phyloP scores from a whole-genome alignment of 2,113 vertebrate genomes.

The Gadus chalcogrammus region DNA sequence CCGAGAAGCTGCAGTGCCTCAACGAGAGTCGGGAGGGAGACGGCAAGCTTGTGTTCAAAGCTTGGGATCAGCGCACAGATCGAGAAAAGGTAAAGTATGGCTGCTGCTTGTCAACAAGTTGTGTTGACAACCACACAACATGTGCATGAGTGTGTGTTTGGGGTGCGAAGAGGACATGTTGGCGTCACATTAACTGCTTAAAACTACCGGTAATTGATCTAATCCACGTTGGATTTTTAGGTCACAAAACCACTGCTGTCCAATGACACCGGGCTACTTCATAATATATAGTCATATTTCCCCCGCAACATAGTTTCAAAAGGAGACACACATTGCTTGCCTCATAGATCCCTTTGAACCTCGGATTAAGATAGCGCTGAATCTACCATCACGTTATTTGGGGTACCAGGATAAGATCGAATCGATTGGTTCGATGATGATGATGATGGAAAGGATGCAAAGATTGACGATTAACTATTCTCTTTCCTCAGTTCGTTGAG shows the following conservation, averaged over 20 bases:
- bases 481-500: constrained; percentile 83
- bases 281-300: too few relatives aligned
- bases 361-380: too few relatives aligned
- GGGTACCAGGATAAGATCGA: neutral
- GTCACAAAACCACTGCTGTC: too few relatives aligned
- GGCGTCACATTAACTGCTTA: neutral
- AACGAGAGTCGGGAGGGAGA: constrained; percentile 92
- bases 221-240: neutral
- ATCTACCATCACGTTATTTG: too few relatives aligned
- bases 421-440: neutral
- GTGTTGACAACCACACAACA: neutral
- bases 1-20: constrained; percentile 88
- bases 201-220: neutral
- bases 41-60: constrained; percentile 88
- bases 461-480: neutral
- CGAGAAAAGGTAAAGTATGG: constrained; percentile 75
- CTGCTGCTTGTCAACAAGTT: neutral
- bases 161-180: too few relatives aligned
- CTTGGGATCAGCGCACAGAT: constrained; percentile 87
- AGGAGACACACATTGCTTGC: too few relatives aligned
- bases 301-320: too few relatives aligned
- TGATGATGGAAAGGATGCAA: neutral
- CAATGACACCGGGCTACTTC: too few relatives aligned
- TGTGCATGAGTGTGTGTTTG: neutral
- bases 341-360: too few relatives aligned